Evolutionary conservation across 2,113 vertebrate genomes (phyloP).

Genomic region (Seriola rivoliana): DNA sequence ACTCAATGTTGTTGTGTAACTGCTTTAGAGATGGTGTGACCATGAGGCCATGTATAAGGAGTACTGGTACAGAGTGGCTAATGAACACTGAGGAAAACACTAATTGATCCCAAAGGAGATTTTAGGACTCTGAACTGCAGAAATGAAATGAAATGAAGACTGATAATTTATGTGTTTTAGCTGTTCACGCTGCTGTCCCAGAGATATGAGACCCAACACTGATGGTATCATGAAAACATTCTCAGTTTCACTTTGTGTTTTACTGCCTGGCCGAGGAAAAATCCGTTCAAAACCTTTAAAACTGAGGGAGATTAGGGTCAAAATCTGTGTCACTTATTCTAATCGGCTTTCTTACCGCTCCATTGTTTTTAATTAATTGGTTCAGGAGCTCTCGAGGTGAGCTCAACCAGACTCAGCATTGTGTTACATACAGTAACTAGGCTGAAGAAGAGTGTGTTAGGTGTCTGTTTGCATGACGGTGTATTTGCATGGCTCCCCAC

Average conservation of each 20-base stretch:
- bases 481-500: conserved; percentile 77
- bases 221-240: not conserved
- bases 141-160: too few species aligned
- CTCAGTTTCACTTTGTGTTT: conserved; percentile 16
- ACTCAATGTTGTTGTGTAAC: not conserved
- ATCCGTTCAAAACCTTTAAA: conserved; percentile 14
- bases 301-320: conserved; percentile 27
- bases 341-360: conserved; percentile 26
- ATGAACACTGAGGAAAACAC: not conserved
- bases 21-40: not conserved
- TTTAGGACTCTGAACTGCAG: too few species aligned
- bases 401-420: conserved; percentile 6
- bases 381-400: conserved; percentile 24
- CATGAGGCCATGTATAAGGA: not conserved
- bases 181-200: not conserved
- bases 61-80: not conserved
- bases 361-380: conserved; percentile 38
- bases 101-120: too few species aligned
- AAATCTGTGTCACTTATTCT: conserved; percentile 33
- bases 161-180: not conserved
- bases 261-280: not conserved
- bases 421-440: conserved; percentile 4
- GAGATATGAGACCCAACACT: not conserved
- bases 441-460: conserved; percentile 20
- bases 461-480: conserved; percentile 48